Evolutionary conservation across 2,888 invertebrate genomes (phyloP).

Genomic region (Dryocosmus kuriphilus): DNA sequence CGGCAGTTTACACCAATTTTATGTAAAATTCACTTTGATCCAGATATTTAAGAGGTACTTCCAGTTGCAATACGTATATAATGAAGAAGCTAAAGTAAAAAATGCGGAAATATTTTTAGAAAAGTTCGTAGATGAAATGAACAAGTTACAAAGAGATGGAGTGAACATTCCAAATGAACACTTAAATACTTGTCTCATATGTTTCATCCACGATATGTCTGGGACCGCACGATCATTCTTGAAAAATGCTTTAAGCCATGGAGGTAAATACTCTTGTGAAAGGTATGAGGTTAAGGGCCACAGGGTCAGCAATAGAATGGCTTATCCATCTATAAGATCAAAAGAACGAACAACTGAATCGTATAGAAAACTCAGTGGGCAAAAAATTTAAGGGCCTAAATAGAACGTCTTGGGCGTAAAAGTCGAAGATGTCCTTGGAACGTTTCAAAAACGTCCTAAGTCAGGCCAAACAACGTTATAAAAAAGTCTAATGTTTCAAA

Average conservation of each 20-base stretch:
- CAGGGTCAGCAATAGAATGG: not conserved
- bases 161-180: not conserved
- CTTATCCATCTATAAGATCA: not conserved
- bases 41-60: slow-evolving; percentile 15
- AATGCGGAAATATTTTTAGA: not conserved
- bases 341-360: not conserved
- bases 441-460: too few relatives aligned
- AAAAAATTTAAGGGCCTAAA: too few relatives aligned
- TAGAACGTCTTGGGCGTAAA: too few relatives aligned
- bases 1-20: slow-evolving; percentile 5
- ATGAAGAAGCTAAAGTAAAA: not conserved
- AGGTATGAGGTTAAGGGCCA: not conserved
- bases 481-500: too few relatives aligned
- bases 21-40: not conserved
- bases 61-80: not conserved
- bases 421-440: too few relatives aligned
- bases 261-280: not conserved
- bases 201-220: too few relatives aligned
- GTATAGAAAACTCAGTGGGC: too few relatives aligned
- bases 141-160: not conserved
- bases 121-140: not conserved
- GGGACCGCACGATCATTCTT: not conserved
- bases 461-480: too few relatives aligned
- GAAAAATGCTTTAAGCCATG: not conserved
- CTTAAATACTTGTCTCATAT: not conserved